Conservation (phyloP, 2,888 invertebrate genomes). For the Ditula angustiorana region DNA sequence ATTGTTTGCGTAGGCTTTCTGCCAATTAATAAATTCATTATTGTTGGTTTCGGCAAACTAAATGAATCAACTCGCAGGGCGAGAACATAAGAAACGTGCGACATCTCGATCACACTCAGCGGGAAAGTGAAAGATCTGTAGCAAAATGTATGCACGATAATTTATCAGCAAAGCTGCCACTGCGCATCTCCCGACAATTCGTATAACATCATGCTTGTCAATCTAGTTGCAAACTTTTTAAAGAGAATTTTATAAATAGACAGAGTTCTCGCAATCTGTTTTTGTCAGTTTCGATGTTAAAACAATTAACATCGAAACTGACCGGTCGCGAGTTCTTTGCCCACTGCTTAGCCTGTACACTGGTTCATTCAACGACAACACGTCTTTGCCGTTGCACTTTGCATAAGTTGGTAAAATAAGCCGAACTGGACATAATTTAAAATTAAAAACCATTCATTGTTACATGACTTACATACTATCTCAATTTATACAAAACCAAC, state of each 20-base stretch:
- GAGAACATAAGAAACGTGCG: too few relatives aligned
- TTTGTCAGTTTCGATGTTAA: neutral
- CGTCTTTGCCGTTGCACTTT: too few relatives aligned
- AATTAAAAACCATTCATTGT: neutral
- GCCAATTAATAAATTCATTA: neutral
- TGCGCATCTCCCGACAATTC: neutral
- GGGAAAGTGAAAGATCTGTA: neutral
- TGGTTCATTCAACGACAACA: neutral
- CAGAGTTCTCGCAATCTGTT: slow-evolving; percentile 5
- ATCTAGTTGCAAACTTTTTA: neutral
- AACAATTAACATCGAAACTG: too few relatives aligned
- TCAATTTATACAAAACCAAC: neutral
- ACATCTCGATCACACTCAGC: neutral
- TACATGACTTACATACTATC: neutral
- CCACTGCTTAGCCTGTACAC: neutral
- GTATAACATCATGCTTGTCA: neutral
- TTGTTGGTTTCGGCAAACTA: neutral
- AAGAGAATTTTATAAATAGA: neutral
- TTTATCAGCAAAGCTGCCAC: neutral
- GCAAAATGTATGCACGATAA: neutral
- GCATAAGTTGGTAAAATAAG: too few relatives aligned
- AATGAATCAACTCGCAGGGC: neutral
- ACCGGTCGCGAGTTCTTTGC: slow-evolving; percentile 3
- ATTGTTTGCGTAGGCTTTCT: neutral
- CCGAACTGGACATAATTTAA: neutral